Percentiles rank a stretch among this genome's conserved stretches.
phyloP scores from a whole-genome alignment of 1,140 invertebrate genomes.

The Monomorium pharaonis region DNA sequence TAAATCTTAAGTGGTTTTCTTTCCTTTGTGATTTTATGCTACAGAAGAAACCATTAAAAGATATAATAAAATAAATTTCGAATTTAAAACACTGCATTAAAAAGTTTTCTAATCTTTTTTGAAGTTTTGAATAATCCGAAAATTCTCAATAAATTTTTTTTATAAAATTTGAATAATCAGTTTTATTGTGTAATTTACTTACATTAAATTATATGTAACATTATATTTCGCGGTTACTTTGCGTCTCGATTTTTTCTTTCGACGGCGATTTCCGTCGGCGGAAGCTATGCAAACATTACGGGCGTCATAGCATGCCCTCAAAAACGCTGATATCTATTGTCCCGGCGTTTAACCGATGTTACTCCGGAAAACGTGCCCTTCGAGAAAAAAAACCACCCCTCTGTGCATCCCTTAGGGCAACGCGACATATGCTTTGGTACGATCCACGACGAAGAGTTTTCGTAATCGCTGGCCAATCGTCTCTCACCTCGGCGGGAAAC shows the following conservation, averaged over 20 bases:
- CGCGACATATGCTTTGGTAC: conserved; percentile 67
- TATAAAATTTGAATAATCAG: too few species aligned
- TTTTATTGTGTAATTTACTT: too few species aligned
- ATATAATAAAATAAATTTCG: too few species aligned
- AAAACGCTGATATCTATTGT: conserved; percentile 58
- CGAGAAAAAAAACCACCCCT: conserved; percentile 67
- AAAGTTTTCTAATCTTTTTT: too few species aligned
- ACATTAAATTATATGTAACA: too few species aligned
- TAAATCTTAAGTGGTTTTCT: too few species aligned
- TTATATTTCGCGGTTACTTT: conserved; percentile 14
- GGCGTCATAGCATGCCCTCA: neutral
- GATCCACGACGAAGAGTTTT: conserved; percentile 52
- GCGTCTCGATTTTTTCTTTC: conserved; percentile 6
- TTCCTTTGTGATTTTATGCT: too few species aligned
- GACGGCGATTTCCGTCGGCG: conserved; percentile 26
- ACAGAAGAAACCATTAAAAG: too few species aligned
- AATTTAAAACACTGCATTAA: too few species aligned
- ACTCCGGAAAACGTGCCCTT: conserved; percentile 69
- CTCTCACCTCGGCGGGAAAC: conserved; percentile 34
- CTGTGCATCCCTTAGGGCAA: conserved; percentile 59
- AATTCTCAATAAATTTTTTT: too few species aligned
- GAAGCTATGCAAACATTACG: conserved; percentile 42
- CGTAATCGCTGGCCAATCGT: conserved; percentile 50
- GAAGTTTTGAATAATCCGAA: too few species aligned
- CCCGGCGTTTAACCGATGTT: conserved; percentile 65